Evolutionary conservation across 2,113 vertebrate species (phyloP), one percentile per base, ranked within the genome.

Genomic region (Anguilla japonica): DNA sequence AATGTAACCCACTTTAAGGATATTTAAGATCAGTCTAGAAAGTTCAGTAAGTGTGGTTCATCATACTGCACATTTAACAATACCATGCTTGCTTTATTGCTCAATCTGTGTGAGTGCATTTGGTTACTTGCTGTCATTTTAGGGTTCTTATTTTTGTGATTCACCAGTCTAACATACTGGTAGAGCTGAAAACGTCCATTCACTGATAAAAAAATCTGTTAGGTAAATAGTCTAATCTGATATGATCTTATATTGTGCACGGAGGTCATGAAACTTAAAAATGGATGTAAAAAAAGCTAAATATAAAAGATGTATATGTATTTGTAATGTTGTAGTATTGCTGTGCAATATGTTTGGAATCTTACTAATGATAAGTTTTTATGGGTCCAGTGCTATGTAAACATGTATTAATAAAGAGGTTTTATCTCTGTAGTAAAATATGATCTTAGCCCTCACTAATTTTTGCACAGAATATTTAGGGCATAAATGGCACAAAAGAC

Each of bases 391-490:
- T 85, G 75, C 71, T 80, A 18, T 85, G 50, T 79, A 79, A 85
- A 85, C 26, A 7, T 8, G 56, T 80, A 2, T 85, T 80, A 85
- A 80, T 85, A 85, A 41, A 85, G 50, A 41, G 20, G 53, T 11
- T 60, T 60, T 60, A 1, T 60, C 56, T 60, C 56, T 60, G 0
- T 20, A 18, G 18, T 60, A 20, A 60, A 15, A 60, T 18, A 60
- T 16, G 1, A 15, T 3, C 18, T 60, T 22, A 46, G 8, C 43
- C 43, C 8, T 46, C 43, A 46, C 4, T 85, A n/a, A 41, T 85
- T 80, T 22, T 56, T 85, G 50, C 75, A 80, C 46, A 22, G 39
- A 41, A 43, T 63, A 63, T 41, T 20, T 86, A 79, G 34, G 39
- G 22, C 46, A 20, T 85, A 41, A 81, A 60, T 63, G 15, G 22